Percentiles rank a stretch among this genome's conserved stretches.
phyloP scores from a whole-genome alignment of 1,140 invertebrate species.

The Drosophila paulistorum region DNA sequence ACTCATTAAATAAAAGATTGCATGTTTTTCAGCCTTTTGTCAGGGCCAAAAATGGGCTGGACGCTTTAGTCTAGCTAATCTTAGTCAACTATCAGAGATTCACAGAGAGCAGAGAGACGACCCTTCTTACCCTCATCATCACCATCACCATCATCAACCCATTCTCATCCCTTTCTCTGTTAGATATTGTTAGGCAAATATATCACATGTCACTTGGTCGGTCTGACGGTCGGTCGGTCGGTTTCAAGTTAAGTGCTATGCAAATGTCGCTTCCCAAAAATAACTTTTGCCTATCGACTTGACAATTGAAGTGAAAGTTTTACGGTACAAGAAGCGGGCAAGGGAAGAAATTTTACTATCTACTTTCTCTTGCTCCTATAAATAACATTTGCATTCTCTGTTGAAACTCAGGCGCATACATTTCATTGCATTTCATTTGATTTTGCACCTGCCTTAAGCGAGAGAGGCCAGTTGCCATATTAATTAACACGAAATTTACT shows the following conservation, averaged over 20 bases:
- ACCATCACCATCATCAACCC: background rate
- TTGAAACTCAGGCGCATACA: conserved; percentile 1
- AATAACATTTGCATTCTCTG: background rate
- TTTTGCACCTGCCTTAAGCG: background rate
- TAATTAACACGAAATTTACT: conserved; percentile 41
- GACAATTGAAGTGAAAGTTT: conserved; percentile 54
- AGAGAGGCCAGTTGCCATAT: conserved; percentile 20
- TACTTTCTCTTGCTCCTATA: background rate
- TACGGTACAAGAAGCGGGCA: conserved; percentile 1
- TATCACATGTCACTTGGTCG: conserved; percentile 22
- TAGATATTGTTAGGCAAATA: conserved; percentile 11
- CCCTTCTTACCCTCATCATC: background rate
- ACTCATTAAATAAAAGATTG: conserved; percentile 81
- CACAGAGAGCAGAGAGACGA: background rate
- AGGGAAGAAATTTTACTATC: background rate
- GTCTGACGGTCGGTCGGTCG: background rate
- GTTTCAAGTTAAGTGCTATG: conserved; percentile 51
- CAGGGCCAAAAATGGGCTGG: conserved; percentile 12
- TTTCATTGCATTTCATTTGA: conserved; percentile 3
- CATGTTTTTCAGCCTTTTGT: conserved; percentile 77
- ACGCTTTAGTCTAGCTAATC: conserved; percentile 51
- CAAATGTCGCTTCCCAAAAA: conserved; percentile 45
- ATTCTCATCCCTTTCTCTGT: conserved; percentile 5
- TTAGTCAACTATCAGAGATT: conserved; percentile 14
- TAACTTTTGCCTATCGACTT: conserved; percentile 58